Conservation (phyloP, 2,888 invertebrate species). For the Branchellion lobata region DNA sequence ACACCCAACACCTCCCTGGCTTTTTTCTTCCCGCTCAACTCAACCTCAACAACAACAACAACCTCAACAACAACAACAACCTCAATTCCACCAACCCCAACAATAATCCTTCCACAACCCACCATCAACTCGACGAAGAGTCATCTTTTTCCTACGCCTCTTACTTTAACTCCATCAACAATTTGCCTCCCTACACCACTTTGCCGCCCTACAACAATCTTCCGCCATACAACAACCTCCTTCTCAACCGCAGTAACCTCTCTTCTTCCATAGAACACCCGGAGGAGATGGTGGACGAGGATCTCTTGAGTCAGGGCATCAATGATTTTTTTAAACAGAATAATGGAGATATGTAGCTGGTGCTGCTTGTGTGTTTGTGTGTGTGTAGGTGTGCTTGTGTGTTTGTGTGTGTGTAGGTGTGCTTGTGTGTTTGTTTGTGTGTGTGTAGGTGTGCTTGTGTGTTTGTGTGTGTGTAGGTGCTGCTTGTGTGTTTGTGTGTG, state of each 20-base stretch:
- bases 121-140: background rate
- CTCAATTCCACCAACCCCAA: no score
- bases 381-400: background rate
- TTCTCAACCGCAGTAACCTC: background rate
- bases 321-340: conserved; percentile 26
- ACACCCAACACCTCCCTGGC: background rate
- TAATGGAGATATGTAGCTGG: conserved; percentile 9
- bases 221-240: background rate
- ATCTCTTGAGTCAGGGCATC: conserved; percentile 14
- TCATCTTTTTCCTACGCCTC: background rate
- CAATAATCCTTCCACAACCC: background rate
- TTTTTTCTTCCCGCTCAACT: background rate
- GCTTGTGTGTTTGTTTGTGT: no score
- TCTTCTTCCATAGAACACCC: background rate
- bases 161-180: background rate
- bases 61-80: no score
- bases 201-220: no score
- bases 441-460: no score
- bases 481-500: no score
- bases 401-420: background rate
- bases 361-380: background rate
- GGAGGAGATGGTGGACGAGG: conserved; percentile 4
- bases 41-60: conserved; percentile 10
- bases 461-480: no score
- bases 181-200: no score